Base-by-base conservation (phyloP, 1,140 invertebrate species). In the Drosophila suzukii region DNA sequence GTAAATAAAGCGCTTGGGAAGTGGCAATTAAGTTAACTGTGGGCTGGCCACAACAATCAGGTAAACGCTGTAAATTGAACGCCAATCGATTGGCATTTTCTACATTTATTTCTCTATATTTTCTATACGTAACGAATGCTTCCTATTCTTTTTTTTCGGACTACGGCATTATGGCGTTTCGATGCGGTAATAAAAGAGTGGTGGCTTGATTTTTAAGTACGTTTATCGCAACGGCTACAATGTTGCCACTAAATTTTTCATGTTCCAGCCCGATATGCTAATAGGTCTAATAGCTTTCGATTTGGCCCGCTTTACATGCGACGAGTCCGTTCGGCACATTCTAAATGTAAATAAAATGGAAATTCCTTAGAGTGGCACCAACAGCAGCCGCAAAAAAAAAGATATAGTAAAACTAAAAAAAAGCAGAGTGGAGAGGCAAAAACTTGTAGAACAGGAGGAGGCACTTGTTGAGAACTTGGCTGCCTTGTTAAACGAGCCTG, bases 401-500 rank as follows among this genome's bases (percentile, higher is more conserved):
- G 20, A 20, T 20, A 20, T 20, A 20, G 59, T 34, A 57, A 63
- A 65, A 65, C 39, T 11, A 15, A 36, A 51, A 51, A 53, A 36
- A 53, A 36, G 6, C n/a, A 12, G 13, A 36, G 50, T 53, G 50
- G 43, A 75, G 46, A 51, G 63, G 72, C 47, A 88, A 88, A 89
- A 84, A 89, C 63, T 83, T 83, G 84, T 80, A 83, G 76, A 89
- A 89, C 84, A 72, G 84, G 78, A 71, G 57, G 60, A 78, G 65
- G 82, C 80, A 89, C 84, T 89, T 89, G 82, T 86, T 86, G 84
- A 86, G 83, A 85, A 73, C 70, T 73, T 86, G 82, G 81, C 80
- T 89, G 84, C 80, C 83, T 89, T 89, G 84, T 89, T 89, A 89
- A 89, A 89, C 84, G 80, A 89, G 83, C 83, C 84, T 89, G 83